Base-by-base conservation (phyloP, 2,797 vertebrate species). In the Gadopsis bispinosus region DNA sequence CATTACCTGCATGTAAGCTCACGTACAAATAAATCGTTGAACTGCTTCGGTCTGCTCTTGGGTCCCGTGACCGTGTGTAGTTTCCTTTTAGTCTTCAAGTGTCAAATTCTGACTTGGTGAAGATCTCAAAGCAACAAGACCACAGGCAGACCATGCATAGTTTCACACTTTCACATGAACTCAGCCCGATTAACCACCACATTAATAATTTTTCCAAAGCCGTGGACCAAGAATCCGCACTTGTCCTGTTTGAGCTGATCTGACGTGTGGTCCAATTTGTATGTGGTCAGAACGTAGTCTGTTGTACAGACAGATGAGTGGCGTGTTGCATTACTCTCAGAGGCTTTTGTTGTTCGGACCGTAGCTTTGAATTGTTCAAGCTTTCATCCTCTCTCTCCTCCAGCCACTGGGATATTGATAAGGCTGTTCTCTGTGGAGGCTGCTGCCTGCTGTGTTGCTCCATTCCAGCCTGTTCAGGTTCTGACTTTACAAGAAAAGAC, bases 331-430 rank as follows among this genome's bases (percentile, higher is more conserved):
- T 65, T 59, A 13, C 17, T 41, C 66, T 39, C 22, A 8, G 4
- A 64, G 50, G 56, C 61, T 17, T 35, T 7, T 58, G 19, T 26
- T n/a, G 20, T 77, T 50, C 29, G 5, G 43, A 17, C 7, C 16
- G 16, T 2, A 10, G 14, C 69, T 83, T 59, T 59, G 77, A 81
- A 85, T 74, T 74, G 83, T 75, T 75, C 58, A 35, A 81, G 80
- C 85, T 83, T 79, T 87, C 75, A 86, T 75, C 50, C 63, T 69
- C 45, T 73, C 63, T 63, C 47, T n/a, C 5, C 43, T 75, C 50
- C 68, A 69, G 75, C 76, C 66, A 58, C 66, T 62, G 51, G 31
- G 77, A 77, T 80, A 83, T 83, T 51, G 81, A 89, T 83, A 58
- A 75, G 70, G 51, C 43, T 7, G 37, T 8, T 89, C 81, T 61